phyloP scores from a whole-genome alignment of 2,888 invertebrate species.

The Drosophila macrothrix region DNA sequence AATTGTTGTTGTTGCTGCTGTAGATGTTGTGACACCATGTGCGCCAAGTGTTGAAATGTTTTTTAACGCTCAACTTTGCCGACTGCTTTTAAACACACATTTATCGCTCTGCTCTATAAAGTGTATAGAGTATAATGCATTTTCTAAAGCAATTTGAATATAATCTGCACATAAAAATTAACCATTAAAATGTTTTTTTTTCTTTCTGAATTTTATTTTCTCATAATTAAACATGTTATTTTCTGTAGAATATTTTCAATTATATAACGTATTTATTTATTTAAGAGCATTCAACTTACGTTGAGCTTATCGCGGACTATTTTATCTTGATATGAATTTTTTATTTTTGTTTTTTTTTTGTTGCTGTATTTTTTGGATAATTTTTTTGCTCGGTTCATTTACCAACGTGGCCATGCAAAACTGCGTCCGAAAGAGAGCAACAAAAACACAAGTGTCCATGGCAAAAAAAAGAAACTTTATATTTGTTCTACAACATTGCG shows the following conservation, averaged over 20 bases:
- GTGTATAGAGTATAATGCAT: conserved; percentile 1
- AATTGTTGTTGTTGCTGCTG: conserved; percentile 34
- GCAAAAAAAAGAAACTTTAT: conserved; percentile 62
- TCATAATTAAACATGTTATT: not conserved
- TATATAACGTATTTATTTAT: not conserved
- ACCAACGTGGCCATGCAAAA: conserved; percentile 73
- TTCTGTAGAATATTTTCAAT: not conserved
- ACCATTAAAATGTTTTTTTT: not conserved
- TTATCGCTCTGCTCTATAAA: conserved; percentile 48
- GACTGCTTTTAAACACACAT: conserved; percentile 73
- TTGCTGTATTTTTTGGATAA: conserved; percentile 59
- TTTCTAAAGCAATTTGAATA: not conserved
- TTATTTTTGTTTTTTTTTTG: conserved; percentile 41
- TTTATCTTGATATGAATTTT: conserved; percentile 59
- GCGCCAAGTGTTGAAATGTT: conserved; percentile 78
- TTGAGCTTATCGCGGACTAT: not conserved
- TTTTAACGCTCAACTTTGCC: conserved; percentile 79
- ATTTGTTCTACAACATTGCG: conserved; percentile 74
- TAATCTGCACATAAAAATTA: not conserved
- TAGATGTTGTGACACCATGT: conserved; percentile 76
- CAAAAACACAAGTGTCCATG: conserved; percentile 36
- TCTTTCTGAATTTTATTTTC: not conserved
- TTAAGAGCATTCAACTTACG: conserved; percentile 25
- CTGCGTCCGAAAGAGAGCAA: conserved; percentile 65
- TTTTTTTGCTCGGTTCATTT: conserved; percentile 77